Evolutionary conservation across 2,797 vertebrate species (phyloP).

Genomic region (Alfaro cultratus): DNA sequence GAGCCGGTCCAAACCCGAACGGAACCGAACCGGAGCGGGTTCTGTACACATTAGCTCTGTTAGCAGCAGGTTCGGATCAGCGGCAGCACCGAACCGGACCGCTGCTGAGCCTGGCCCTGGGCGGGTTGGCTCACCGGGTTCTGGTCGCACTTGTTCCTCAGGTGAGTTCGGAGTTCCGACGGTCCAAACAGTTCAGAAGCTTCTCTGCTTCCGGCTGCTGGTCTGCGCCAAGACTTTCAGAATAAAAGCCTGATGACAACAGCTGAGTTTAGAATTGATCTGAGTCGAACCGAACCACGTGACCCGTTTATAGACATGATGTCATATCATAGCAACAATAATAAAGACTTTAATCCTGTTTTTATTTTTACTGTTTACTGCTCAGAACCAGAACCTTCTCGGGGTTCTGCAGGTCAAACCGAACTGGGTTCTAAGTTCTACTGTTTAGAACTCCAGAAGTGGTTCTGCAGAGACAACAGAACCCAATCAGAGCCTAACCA

Average conservation of each 20-base stretch:
- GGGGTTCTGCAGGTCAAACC: not conserved
- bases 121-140: conserved; percentile 9
- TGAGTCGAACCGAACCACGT: not conserved
- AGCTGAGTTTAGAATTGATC: not conserved
- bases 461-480: not conserved
- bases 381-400: not conserved
- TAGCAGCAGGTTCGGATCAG: not conserved
- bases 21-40: not conserved
- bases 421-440: not conserved
- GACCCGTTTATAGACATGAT: not conserved
- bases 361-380: not conserved
- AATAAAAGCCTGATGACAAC: not conserved
- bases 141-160: conserved; percentile 12
- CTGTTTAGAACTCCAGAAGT: not conserved
- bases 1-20: not conserved
- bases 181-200: not conserved
- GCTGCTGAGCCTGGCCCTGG: not conserved
- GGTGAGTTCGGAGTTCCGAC: conserved; percentile 4
- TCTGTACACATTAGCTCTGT: not conserved
- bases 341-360: too few relatives aligned
- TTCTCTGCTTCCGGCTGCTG: not conserved
- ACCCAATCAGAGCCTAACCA: not conserved
- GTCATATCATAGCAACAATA: too few relatives aligned
- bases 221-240: not conserved
- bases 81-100: not conserved